phyloP scores from a whole-genome alignment of 2,113 vertebrate species.

The Clarias macrocephalus region DNA sequence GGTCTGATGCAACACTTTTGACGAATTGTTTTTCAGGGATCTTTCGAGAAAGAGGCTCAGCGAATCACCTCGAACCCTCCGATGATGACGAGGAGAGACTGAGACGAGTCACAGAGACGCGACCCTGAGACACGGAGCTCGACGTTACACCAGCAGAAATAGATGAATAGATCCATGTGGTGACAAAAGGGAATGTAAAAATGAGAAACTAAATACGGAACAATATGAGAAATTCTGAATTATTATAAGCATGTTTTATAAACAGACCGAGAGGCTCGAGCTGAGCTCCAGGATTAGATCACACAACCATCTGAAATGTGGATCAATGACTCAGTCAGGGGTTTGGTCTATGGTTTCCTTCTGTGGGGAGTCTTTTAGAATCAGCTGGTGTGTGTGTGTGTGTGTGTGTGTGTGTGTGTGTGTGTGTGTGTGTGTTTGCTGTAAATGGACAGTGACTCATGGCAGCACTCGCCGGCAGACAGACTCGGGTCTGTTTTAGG shows the following conservation, averaged over 20 bases:
- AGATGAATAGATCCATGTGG: too few relatives aligned
- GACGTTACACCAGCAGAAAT: too few relatives aligned
- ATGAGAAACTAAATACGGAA: neutral
- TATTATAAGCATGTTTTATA: neutral
- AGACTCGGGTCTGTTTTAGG: slow-evolving; percentile 30
- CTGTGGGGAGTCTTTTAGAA: slow-evolving; percentile 4
- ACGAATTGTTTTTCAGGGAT: too few relatives aligned
- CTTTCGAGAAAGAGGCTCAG: neutral
- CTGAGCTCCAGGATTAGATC: neutral
- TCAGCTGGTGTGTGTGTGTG: slow-evolving; percentile 1
- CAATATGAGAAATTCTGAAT: neutral
- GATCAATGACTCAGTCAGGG: slow-evolving; percentile 14
- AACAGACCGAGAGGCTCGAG: neutral
- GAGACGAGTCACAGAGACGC: too few relatives aligned
- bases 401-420: neutral
- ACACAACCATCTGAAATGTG: neutral
- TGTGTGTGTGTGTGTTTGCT: slow-evolving; percentile 8
- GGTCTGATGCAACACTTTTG: too few relatives aligned
- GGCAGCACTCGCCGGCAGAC: slow-evolving; percentile 8
- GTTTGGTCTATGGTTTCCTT: slow-evolving; percentile 18
- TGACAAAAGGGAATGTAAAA: neutral
- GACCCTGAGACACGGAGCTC: too few relatives aligned
- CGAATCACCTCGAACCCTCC: neutral
- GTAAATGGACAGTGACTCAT: slow-evolving; percentile 56
- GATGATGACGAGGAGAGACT: too few relatives aligned